Conservation (phyloP, 2,888 invertebrate genomes). For the Dryobota labecula region DNA sequence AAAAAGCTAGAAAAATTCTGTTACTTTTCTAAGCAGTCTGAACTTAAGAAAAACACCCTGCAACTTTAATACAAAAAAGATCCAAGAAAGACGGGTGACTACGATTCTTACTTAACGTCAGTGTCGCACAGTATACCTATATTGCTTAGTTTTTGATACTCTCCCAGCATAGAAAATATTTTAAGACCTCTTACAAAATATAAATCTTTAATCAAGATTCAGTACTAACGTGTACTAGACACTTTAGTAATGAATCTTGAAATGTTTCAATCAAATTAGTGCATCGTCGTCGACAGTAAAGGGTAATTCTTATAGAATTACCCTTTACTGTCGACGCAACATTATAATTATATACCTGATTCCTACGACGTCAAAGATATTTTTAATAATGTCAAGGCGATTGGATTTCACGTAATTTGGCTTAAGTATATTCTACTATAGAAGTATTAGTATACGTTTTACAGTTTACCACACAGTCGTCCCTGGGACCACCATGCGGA, state of each 20-base stretch:
- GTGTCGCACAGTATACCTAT: too few species aligned
- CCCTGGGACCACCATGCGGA: too few species aligned
- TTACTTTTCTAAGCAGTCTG: neutral
- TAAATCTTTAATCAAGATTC: too few species aligned
- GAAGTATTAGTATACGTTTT: conserved; percentile 1
- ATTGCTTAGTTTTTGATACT: neutral
- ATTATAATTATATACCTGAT: too few species aligned
- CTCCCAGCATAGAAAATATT: neutral
- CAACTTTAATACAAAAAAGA: neutral
- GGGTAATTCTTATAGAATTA: too few species aligned
- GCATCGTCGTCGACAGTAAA: neutral
- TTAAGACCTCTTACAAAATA: neutral
- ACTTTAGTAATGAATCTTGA: neutral
- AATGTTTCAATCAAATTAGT: neutral
- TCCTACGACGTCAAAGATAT: neutral
- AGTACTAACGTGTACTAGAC: too few species aligned
- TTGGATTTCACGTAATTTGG: neutral
- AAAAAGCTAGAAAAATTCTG: neutral
- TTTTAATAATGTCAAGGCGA: neutral
- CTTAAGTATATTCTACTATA: neutral
- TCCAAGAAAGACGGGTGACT: neutral
- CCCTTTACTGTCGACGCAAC: too few species aligned
- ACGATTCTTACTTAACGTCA: conserved; percentile 11
- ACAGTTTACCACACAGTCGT: too few species aligned
- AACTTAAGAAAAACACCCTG: neutral